Evolutionary conservation across 2,113 vertebrate species (phyloP), one percentile per base, ranked within the genome.

Genomic region (Hymenochirus boettgeri): DNA sequence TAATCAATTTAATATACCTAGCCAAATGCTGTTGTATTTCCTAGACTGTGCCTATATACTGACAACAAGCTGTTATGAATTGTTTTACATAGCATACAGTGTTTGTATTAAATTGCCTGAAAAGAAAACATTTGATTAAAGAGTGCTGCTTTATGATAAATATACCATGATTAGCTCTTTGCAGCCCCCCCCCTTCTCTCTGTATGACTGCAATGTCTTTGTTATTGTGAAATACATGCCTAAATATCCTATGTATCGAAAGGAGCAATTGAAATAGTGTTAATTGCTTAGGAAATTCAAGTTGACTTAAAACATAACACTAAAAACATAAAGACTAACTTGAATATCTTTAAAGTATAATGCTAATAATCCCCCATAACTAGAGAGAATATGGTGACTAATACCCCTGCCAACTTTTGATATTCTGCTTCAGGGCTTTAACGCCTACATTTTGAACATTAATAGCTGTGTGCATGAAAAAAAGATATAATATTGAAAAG

Each of bases 311-410:
- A 58, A 57, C 29, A 66, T 42, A 51, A 51, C 55, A 52, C 46
- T 51, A 66, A 66, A 66, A 58, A 52, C 55, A 8, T 42, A 58
- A 66, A 66, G 42, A 26, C 45, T 66, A 66, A 66, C 57, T 66
- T 18, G 39, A 66, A 29, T 46, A 59, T 59, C 51, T 66, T 66
- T 66, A 58, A 37, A 45, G 17, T 66, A 9, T 58, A 66, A 51
- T 51, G 37, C 29, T 66, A 66, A 51, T 58, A 58, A 59, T 52
- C 55, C 45, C 25, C 45, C 45, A 51, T 22, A 66, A 59, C 27
- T 39, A 12, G 46, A 46, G 46, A 66, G 58, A 66, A 58, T 66
- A 58, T 39, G 23, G 55, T 66, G 55, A 52, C 52, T 66, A 66
- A 66, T 66, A 29, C 31, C 25, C 55, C 29, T 58, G 46, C 46